Conservation (phyloP, 2,888 invertebrate genomes). For the Siphlonurus alternatus region DNA sequence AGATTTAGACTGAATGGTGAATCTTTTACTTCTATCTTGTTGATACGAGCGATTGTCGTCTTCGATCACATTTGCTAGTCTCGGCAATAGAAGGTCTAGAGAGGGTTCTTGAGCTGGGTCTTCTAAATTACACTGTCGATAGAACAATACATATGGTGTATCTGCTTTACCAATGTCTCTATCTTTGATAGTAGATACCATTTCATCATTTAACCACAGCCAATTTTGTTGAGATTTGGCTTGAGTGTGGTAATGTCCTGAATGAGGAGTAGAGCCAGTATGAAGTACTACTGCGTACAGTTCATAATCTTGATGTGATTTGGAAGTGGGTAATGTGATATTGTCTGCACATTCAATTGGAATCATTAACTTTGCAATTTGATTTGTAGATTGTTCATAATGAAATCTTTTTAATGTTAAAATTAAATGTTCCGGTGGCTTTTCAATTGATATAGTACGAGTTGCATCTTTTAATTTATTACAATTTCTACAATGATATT, state of each 20-base stretch:
- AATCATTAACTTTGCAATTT: slow-evolving; percentile 60
- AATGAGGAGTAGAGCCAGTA: slow-evolving; percentile 63
- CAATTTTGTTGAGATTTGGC: slow-evolving; percentile 51
- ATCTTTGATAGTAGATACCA: slow-evolving; percentile 28
- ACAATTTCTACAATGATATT: slow-evolving; percentile 62
- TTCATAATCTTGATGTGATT: slow-evolving; percentile 32
- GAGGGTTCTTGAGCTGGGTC: neutral
- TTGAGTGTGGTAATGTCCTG: slow-evolving; percentile 77
- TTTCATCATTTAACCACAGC: slow-evolving; percentile 67
- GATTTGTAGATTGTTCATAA: slow-evolving; percentile 49
- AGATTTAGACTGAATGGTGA: neutral
- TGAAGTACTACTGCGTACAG: slow-evolving; percentile 75
- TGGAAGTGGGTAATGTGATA: neutral
- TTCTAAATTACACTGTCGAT: slow-evolving; percentile 21
- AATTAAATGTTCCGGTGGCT: slow-evolving; percentile 60
- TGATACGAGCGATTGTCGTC: neutral
- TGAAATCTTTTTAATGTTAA: slow-evolving; percentile 67
- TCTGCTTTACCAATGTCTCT: slow-evolving; percentile 28
- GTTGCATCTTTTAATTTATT: slow-evolving; percentile 59
- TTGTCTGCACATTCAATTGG: neutral
- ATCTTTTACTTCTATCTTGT: neutral
- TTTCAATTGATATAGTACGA: slow-evolving; percentile 46
- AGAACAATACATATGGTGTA: slow-evolving; percentile 73
- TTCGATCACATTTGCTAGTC: neutral
- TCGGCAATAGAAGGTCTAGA: neutral